Evolutionary conservation across 2,888 invertebrate species (phyloP).

Genomic region (Caenorhabditis plicata): DNA sequence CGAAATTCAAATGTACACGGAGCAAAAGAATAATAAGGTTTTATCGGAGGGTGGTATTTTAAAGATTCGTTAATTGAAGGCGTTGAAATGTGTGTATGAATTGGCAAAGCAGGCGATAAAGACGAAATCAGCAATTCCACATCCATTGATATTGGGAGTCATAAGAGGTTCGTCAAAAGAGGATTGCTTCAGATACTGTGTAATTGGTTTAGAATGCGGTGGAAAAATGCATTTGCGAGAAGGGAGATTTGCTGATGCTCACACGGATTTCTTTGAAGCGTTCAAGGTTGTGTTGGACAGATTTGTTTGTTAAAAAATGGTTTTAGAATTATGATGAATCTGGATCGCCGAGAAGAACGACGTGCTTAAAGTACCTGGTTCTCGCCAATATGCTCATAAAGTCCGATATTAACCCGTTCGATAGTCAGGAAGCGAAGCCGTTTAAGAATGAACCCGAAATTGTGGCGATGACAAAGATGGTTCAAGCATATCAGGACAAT

Average conservation of each 20-base stretch:
- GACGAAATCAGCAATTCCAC: conserved; percentile 99
- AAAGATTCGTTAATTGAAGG: conserved; percentile 20
- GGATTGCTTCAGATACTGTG: background rate
- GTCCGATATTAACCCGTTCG: conserved; percentile 98
- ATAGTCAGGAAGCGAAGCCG: conserved; percentile 98
- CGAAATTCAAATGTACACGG: conserved; percentile 99
- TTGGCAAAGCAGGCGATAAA: conserved; percentile 95
- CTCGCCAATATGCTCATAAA: conserved; percentile 99
- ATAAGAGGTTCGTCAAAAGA: conserved; percentile 78
- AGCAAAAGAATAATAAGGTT: conserved; percentile 95
- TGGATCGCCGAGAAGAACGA: conserved; percentile 91
- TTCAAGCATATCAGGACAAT: conserved; percentile 69
- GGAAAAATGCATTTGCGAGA: conserved; percentile 99
- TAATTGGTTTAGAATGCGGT: conserved; percentile 79
- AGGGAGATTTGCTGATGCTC: conserved; percentile 96
- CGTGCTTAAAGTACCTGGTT: conserved; percentile 95
- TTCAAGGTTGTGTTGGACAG: conserved; percentile 31
- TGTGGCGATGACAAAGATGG: conserved; percentile 96
- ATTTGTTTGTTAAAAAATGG: background rate
- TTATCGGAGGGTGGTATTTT: background rate
- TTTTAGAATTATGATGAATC: conserved; percentile 90
- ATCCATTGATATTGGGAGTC: conserved; percentile 98
- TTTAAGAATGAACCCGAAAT: conserved; percentile 99
- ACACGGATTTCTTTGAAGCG: conserved; percentile 98
- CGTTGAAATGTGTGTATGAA: conserved; percentile 80